Evolutionary conservation across 2,113 vertebrate genomes (phyloP), one percentile per base, ranked within the genome.

Genomic region (Trogon melanurus): DNA sequence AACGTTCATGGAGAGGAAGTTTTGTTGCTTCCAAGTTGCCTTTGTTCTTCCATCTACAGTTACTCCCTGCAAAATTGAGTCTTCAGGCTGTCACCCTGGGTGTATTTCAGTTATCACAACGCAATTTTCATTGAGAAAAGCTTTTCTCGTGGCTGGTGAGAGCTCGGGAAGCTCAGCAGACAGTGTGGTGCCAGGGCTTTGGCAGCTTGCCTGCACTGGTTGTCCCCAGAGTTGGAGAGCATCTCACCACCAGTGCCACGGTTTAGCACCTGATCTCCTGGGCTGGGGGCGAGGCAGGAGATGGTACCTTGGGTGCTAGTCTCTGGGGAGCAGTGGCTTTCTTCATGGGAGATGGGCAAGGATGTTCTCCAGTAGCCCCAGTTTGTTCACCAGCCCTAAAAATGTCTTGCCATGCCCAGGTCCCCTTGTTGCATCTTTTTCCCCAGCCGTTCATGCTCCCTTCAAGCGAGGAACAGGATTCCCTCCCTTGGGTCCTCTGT

Each of bases 1-100:
- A n/a, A 36, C 0, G 0, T 47, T 47, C 64, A 2, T 0, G 10
- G n/a, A 85, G 62, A 61, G 38, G 47, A 73, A 70, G 38, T 1
- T 1, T 56, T 4, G 4, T n/a, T 13, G 1, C 76, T 83, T 61
- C 53, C 62, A 32, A 36, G 12, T 41, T 26, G 16, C 27, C 20
- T 79, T 69, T 61, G 6, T 47, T 81, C 86, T 58, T 20, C 6
- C 22, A 44, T 6, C 29, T 29, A 4, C 18, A 12, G 41, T 69
- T 38, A 7, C 4, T 34, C 41, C 27, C 44, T 11, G 6, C 10
- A 78, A 61, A 51, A 32, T 50, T 0, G 0, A 17, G 19, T 9
- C 62, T 79, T 65, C 61, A 61, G 8, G 18, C 23, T 53, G 54
- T 34, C 56, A 9, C 53, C 26, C 16, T 15, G 9, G 41, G 12